These are phyloP conservation scores for Microtus ochrogaster DNA, from an alignment of 2,113 vertebrate genomes.

Conservation along the genomic window DNA sequence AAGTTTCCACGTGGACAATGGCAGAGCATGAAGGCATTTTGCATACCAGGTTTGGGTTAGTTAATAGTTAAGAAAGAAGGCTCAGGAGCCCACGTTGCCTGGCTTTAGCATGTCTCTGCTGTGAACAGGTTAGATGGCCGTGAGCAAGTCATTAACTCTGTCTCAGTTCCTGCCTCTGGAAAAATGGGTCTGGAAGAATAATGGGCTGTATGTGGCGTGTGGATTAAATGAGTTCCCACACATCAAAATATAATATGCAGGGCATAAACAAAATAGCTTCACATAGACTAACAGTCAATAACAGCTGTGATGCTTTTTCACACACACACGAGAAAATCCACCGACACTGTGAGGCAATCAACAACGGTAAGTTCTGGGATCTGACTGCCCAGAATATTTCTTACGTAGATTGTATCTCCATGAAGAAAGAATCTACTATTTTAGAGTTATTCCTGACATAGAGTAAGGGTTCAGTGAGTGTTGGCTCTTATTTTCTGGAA, in stretches of 20 bases:
- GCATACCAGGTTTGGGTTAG: not conserved
- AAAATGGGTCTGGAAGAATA: conserved; percentile 1
- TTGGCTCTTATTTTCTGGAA: not conserved
- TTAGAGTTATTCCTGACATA: not conserved
- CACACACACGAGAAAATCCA: conserved; percentile 30
- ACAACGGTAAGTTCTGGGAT: conserved; percentile 10
- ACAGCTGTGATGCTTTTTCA: conserved; percentile 39
- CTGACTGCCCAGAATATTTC: conserved; percentile 29
- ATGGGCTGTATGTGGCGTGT: not conserved
- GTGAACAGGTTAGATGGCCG: not conserved
- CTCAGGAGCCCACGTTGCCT: not conserved
- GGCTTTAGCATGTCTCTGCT: conserved; percentile 30
- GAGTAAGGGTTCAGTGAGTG: not conserved
- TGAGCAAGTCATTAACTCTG: not conserved
- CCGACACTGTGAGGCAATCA: not conserved
- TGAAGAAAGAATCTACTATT: not conserved
- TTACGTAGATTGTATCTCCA: conserved; percentile 30
- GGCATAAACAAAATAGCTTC: not conserved
- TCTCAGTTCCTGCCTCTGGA: not conserved
- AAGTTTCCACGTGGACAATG: not conserved
- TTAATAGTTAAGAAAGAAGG: conserved; percentile 30
- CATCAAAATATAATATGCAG: not conserved
- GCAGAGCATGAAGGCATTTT: not conserved
- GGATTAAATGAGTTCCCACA: not conserved
- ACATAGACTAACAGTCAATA: conserved; percentile 28